Conservation (phyloP, 2,797 vertebrate species). For the Neosalanx taihuensis region DNA sequence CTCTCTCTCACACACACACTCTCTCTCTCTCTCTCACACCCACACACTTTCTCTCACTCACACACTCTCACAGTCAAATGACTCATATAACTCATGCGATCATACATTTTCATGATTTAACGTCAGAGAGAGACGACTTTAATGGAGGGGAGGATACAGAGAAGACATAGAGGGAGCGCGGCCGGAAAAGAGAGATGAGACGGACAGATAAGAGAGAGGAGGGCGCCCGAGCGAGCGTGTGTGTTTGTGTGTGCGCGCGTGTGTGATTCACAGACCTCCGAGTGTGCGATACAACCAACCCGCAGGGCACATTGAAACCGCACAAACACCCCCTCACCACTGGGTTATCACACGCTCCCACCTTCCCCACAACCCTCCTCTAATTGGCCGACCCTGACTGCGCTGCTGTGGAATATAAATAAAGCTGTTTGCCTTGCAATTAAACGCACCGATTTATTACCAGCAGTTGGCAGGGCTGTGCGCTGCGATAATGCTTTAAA, state of each 20-base stretch:
- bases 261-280: conserved; percentile 15
- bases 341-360: conserved; percentile 32
- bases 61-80: not conserved
- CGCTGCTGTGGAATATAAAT: conserved; percentile 38
- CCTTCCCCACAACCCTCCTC: conserved; percentile 29
- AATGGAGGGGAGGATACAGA: too few species aligned
- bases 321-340: conserved; percentile 14
- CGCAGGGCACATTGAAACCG: not conserved
- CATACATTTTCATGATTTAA: not conserved
- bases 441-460: conserved; percentile 39
- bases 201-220: not conserved
- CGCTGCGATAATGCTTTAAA: conserved; percentile 35
- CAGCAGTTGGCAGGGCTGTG: conserved; percentile 23
- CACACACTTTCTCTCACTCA: not conserved
- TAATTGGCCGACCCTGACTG: conserved; percentile 38
- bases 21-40: not conserved
- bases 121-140: not conserved
- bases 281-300: not conserved
- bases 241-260: conserved; percentile 7
- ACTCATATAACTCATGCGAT: too few species aligned
- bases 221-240: not conserved
- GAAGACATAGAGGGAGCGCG: not conserved
- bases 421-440: conserved; percentile 43
- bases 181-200: not conserved
- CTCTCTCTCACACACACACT: not conserved